Conservation (phyloP, 2,888 invertebrate species). For the Hymenopus coronatus region DNA sequence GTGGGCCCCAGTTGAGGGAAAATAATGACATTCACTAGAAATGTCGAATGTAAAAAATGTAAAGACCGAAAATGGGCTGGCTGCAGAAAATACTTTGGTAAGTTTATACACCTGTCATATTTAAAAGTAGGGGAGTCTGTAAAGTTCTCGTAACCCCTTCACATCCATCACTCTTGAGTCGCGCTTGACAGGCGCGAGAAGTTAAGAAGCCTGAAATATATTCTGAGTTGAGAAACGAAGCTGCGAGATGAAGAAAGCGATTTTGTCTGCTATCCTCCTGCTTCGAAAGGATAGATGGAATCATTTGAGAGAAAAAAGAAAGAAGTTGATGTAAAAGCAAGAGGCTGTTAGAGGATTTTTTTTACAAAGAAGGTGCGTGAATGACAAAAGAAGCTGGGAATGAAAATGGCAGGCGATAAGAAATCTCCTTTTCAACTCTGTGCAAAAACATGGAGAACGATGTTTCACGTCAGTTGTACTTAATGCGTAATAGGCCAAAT, state of each 20-base stretch:
- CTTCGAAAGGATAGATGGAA: neutral
- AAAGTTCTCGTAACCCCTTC: neutral
- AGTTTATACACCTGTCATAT: neutral
- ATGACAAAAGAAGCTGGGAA: neutral
- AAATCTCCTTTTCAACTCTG: neutral
- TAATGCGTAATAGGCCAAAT: too few relatives aligned
- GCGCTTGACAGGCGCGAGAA: neutral
- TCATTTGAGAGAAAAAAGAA: neutral
- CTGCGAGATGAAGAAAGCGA: neutral
- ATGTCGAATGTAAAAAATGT: too few relatives aligned
- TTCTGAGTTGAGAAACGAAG: neutral
- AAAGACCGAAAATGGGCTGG: neutral
- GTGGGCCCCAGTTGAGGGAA: too few relatives aligned
- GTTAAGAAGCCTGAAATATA: neutral
- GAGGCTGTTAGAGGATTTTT: neutral
- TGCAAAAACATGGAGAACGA: neutral
- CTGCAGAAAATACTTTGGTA: neutral
- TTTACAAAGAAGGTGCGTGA: neutral
- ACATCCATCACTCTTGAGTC: neutral
- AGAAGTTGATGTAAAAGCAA: neutral
- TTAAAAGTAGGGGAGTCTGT: neutral
- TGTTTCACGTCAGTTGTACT: too few relatives aligned
- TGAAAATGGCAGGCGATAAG: neutral
- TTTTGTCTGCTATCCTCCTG: neutral
- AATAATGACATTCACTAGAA: too few relatives aligned